These are phyloP conservation scores for Valencia hispanica DNA, from an alignment of 2,797 vertebrate genomes.

Conservation along the genomic window DNA sequence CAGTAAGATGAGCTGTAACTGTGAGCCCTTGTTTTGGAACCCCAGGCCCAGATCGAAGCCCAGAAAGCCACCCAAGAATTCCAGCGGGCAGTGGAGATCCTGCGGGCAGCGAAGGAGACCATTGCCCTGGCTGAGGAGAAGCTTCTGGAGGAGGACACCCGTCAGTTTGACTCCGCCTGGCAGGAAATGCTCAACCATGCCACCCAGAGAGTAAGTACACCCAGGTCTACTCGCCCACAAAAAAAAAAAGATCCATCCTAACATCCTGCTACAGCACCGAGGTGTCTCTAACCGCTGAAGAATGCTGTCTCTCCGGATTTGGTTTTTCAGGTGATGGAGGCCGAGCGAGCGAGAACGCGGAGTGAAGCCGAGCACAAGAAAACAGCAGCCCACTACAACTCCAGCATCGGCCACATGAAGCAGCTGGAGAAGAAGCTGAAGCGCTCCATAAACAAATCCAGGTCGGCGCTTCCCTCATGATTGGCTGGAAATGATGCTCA, in stretches of 20 bases:
- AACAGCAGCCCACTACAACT: constrained; percentile 91
- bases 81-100: constrained; percentile 94
- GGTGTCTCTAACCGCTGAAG: not conserved
- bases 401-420: constrained; percentile 91
- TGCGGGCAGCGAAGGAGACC: constrained; percentile 96
- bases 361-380: constrained; percentile 93
- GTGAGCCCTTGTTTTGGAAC: not conserved
- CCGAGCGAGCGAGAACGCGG: constrained; percentile 90
- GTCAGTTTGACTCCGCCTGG: constrained; percentile 98
- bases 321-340: constrained; percentile 93
- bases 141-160: constrained; percentile 93
- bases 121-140: constrained; percentile 94
- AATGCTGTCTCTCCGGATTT: not conserved
- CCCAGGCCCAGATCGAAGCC: constrained; percentile 92
- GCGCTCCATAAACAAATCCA: constrained; percentile 95
- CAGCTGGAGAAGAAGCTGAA: constrained; percentile 97
- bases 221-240: not conserved
- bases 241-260: not conserved
- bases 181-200: constrained; percentile 99
- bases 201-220: constrained; percentile 88
- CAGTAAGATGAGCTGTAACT: not conserved
- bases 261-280: not conserved
- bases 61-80: constrained; percentile 97
- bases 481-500: not conserved
- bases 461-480: constrained; percentile 76